Evolutionary conservation across 2,888 invertebrate species (phyloP).

Genomic region (Melipona bicolor): DNA sequence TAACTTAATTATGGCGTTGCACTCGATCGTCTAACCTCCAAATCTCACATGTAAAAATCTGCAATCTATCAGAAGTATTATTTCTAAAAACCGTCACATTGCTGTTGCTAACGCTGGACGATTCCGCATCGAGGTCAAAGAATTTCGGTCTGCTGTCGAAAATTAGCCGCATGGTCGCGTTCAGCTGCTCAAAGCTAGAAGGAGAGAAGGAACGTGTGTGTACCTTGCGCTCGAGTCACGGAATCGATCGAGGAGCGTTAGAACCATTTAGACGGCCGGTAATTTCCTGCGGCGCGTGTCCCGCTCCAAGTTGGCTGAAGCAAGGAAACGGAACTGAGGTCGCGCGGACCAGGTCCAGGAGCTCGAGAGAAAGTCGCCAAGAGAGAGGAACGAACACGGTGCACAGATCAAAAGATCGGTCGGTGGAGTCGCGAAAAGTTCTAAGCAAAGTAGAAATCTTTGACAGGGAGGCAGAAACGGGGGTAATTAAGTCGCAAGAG

Average conservation of each 20-base stretch:
- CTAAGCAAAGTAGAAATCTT: not conserved
- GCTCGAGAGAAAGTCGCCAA: not conserved
- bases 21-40: too few species aligned
- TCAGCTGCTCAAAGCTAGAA: not conserved
- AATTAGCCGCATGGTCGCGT: slow-evolving; percentile 22
- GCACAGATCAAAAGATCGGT: slow-evolving; percentile 32
- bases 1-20: too few species aligned
- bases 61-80: not conserved
- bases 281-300: slow-evolving; percentile 28
- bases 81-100: not conserved
- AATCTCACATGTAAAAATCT: too few species aligned
- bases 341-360: not conserved
- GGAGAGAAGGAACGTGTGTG: not conserved
- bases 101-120: too few species aligned
- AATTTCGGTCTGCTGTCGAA: slow-evolving; percentile 2
- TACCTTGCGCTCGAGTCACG: slow-evolving; percentile 54
- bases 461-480: not conserved
- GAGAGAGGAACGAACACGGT: slow-evolving; percentile 2
- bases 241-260: slow-evolving; percentile 50
- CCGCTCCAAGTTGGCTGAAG: slow-evolving; percentile 20
- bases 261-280: slow-evolving; percentile 45
- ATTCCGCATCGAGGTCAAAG: slow-evolving; percentile 40
- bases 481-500: slow-evolving; percentile 20
- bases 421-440: too few species aligned
- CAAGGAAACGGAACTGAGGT: not conserved